Conservation (phyloP, 1,140 invertebrate genomes). For the Conopomorpha cramerella region DNA sequence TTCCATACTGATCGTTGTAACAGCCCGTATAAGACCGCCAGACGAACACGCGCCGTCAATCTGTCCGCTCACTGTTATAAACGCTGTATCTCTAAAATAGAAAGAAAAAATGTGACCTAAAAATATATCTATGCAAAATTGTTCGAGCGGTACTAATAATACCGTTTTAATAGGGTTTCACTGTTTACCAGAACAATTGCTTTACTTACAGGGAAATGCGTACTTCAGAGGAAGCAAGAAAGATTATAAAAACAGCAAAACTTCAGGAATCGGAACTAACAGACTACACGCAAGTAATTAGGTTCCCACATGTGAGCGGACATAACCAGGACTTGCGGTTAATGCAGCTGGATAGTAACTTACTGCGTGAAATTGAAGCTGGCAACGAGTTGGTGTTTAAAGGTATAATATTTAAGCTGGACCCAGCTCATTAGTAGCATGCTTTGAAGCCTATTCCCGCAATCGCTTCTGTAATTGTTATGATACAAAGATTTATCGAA, state of each 20-base stretch:
- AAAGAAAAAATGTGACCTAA: too few relatives aligned
- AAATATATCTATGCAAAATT: too few relatives aligned
- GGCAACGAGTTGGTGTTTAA: conserved; percentile 63
- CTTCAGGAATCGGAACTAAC: conserved; percentile 68
- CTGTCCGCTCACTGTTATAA: too few relatives aligned
- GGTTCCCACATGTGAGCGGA: conserved; percentile 55
- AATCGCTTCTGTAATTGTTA: too few relatives aligned
- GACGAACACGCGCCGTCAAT: too few relatives aligned
- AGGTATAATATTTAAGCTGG: conserved; percentile 24
- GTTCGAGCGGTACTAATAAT: neutral
- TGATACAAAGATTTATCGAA: too few relatives aligned
- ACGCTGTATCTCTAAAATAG: too few relatives aligned
- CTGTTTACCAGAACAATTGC: conserved; percentile 4
- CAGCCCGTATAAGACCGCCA: too few relatives aligned
- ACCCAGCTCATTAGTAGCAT: too few relatives aligned
- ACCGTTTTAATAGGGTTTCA: neutral
- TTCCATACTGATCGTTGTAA: too few relatives aligned
- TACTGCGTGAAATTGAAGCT: conserved; percentile 64
- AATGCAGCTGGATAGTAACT: conserved; percentile 69
- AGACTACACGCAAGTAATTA: conserved; percentile 67
- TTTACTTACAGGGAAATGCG: conserved; percentile 46
- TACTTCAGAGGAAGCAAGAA: conserved; percentile 61
- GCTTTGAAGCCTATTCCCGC: too few relatives aligned
- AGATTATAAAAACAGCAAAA: conserved; percentile 70
- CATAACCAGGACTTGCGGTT: conserved; percentile 63